phyloP scores from a whole-genome alignment of 2,113 vertebrate genomes.

The Todiramphus chloris region DNA sequence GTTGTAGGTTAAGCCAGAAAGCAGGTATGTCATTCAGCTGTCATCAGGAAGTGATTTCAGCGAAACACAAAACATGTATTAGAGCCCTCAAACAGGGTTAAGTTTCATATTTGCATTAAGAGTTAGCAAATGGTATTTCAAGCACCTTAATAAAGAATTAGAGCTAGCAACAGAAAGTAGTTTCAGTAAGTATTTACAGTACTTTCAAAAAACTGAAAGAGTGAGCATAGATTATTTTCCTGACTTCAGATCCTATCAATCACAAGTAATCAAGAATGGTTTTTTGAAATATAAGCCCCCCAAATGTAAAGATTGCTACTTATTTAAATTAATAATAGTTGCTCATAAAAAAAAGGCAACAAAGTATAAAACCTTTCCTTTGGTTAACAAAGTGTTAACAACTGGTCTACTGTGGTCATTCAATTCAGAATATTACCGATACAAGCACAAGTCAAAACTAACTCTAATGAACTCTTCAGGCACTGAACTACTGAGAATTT shows the following conservation, averaged over 20 bases:
- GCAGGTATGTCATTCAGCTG: not conserved
- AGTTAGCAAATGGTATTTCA: constrained; percentile 4
- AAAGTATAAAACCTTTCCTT: not conserved
- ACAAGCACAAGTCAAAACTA: not conserved
- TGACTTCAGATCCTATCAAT: not conserved
- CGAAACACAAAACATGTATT: not conserved
- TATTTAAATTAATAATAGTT: not conserved
- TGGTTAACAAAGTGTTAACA: not conserved
- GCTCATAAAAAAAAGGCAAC: not conserved
- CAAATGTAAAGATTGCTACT: not conserved
- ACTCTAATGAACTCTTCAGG: not conserved
- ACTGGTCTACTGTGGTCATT: not conserved
- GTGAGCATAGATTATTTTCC: rapidly evolving
- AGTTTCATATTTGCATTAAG: not conserved
- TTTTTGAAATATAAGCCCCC: not conserved
- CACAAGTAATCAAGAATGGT: not conserved
- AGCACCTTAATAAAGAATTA: not conserved
- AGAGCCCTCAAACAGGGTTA: not conserved
- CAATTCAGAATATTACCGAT: not conserved
- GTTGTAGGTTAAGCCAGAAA: constrained; percentile 4
- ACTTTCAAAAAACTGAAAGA: not conserved
- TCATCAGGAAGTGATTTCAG: not conserved
- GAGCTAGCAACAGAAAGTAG: not conserved
- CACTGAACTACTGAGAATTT: not conserved
- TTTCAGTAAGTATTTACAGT: not conserved